Conservation (phyloP, 2,888 invertebrate genomes). For the Leucania comma region DNA sequence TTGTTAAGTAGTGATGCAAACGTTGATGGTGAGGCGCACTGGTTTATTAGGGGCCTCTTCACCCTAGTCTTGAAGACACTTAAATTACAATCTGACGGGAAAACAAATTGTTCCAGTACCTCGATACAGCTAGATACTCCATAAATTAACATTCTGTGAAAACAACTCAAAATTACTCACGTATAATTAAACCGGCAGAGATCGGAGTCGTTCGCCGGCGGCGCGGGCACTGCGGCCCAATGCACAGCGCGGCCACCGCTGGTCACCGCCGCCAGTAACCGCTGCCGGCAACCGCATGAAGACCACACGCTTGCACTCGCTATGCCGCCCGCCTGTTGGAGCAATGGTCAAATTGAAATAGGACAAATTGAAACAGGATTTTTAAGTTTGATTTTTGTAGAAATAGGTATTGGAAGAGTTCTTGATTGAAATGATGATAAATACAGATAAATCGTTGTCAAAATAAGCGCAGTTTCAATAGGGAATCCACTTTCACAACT, state of each 20-base stretch:
- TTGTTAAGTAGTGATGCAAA: too few relatives aligned
- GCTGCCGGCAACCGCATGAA: slow-evolving; percentile 92
- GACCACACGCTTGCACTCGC: slow-evolving; percentile 92
- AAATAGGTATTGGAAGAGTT: too few relatives aligned
- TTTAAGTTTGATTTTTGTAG: neutral
- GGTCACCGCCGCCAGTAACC: slow-evolving; percentile 92
- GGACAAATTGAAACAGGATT: slow-evolving; percentile 9
- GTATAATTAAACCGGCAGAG: slow-evolving; percentile 86
- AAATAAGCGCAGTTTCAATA: too few relatives aligned
- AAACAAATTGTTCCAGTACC: too few relatives aligned
- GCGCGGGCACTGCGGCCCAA: slow-evolving; percentile 91
- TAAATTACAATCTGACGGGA: too few relatives aligned
- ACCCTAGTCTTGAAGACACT: too few relatives aligned
- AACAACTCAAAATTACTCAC: slow-evolving; percentile 70
- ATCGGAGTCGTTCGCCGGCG: slow-evolving; percentile 87
- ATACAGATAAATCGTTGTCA: too few relatives aligned
- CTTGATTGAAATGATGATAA: too few relatives aligned
- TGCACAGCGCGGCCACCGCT: slow-evolving; percentile 92
- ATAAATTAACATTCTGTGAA: neutral
- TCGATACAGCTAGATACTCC: too few relatives aligned
- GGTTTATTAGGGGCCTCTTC: too few relatives aligned
- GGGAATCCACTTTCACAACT: too few relatives aligned
- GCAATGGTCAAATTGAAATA: slow-evolving; percentile 28
- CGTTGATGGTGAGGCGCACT: too few relatives aligned
- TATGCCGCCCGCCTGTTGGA: slow-evolving; percentile 90